Conservation (phyloP, 2,113 vertebrate genomes). For the Murina feae region DNA sequence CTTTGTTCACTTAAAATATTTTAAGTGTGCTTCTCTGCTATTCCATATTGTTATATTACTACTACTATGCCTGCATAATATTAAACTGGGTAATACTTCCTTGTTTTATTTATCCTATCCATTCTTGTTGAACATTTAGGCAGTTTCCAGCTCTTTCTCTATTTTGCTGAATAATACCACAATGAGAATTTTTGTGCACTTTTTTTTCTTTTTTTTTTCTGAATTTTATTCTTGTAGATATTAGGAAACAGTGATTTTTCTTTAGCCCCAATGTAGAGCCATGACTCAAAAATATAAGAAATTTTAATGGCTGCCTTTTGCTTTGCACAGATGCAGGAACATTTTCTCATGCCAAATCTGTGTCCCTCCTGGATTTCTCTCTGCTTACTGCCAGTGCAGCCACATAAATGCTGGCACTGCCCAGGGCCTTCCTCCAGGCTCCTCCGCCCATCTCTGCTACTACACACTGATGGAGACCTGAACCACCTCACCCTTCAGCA, state of each 20-base stretch:
- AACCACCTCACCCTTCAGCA: not conserved
- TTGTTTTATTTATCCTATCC: not conserved
- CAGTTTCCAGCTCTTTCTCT: not conserved
- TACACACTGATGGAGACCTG: not conserved
- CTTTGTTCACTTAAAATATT: slow-evolving; percentile 38
- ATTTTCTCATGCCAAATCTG: slow-evolving; percentile 32
- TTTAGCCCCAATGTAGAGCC: not conserved
- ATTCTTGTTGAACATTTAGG: not conserved
- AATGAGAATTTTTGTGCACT: not conserved
- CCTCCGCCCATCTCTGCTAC: not conserved
- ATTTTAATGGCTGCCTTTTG: slow-evolving; percentile 1
- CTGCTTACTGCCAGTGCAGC: not conserved
- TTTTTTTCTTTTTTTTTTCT: not conserved
- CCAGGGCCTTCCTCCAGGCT: not conserved
- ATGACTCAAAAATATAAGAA: slow-evolving; percentile 11
- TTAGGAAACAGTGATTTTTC: not conserved
- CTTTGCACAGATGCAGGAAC: not conserved
- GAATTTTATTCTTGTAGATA: not conserved
- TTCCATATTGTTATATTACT: not conserved
- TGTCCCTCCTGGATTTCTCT: not conserved
- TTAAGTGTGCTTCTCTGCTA: slow-evolving; percentile 2
- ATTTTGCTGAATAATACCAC: not conserved
- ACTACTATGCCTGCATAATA: not conserved
- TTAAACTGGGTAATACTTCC: not conserved
- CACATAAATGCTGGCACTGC: not conserved